A percentile compares a stretch with the other conserved stretches of the same genome.
Conservation (phyloP, 1,140 invertebrate species). For the Hyposmocoma kahamanoa region DNA sequence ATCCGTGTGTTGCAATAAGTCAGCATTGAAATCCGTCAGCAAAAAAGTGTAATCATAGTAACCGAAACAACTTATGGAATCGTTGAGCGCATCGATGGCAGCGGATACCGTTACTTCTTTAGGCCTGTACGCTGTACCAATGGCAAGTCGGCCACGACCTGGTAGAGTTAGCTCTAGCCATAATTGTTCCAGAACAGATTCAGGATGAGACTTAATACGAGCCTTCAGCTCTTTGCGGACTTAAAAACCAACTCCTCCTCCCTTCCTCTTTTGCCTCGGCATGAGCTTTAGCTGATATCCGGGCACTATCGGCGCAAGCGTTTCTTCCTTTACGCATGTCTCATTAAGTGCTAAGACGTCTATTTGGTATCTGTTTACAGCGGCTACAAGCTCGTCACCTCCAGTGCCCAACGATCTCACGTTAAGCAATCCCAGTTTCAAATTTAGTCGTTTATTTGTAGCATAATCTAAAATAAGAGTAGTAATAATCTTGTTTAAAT, state of each 20-base stretch:
- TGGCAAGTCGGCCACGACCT: constrained; percentile 1
- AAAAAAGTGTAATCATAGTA: constrained; percentile 13
- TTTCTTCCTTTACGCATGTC: constrained; percentile 15
- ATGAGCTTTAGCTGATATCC: constrained; percentile 13
- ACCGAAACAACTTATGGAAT: constrained; percentile 12
- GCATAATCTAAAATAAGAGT: no score
- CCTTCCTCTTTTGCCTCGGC: constrained; percentile 4
- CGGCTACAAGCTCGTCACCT: constrained; percentile 6
- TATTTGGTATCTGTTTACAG: constrained; percentile 5
- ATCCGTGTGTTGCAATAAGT: constrained; percentile 11
- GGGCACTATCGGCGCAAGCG: constrained; percentile 8
- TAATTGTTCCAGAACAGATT: constrained; percentile 17
- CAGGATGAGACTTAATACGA: constrained; percentile 4
- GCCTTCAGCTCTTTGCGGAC: neutral
- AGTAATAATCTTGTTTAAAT: no score
- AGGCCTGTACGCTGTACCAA: constrained; percentile 27
- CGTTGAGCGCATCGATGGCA: constrained; percentile 19
- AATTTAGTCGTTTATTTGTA: no score
- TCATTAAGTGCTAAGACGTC: constrained; percentile 20
- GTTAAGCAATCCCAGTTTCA: constrained; percentile 16
- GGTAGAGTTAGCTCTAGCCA: constrained; percentile 18
- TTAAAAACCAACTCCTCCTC: constrained; percentile 19
- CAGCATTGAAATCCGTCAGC: constrained; percentile 27
- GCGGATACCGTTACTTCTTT: constrained; percentile 7
- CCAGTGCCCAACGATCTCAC: constrained; percentile 17